Percentiles rank a stretch among this genome's conserved stretches.
Conservation (phyloP, 2,888 invertebrate species). For the Chironomus tentans region DNA sequence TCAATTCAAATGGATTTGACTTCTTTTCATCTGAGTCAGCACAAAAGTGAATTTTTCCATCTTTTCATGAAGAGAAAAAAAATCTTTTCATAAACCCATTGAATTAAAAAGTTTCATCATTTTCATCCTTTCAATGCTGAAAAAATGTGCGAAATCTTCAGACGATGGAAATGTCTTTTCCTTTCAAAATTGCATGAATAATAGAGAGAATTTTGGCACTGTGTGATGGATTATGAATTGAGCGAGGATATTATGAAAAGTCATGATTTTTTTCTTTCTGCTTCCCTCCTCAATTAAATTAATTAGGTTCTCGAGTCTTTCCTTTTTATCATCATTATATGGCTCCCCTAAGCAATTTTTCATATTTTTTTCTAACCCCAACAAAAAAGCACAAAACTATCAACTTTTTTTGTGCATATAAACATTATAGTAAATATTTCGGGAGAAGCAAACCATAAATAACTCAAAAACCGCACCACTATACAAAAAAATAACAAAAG, state of each 20-base stretch:
- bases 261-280: not conserved
- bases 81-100: not conserved
- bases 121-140: not conserved
- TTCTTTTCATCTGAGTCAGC: too few relatives aligned
- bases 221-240: not conserved
- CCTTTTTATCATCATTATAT: not conserved
- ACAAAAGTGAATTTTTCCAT: not conserved
- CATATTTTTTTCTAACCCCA: not conserved
- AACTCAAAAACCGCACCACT: slow-evolving; percentile 6
- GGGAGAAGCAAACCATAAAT: not conserved
- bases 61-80: not conserved
- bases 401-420: not conserved
- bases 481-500: not conserved
- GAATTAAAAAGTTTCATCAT: not conserved
- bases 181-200: too few relatives aligned
- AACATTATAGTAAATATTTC: not conserved
- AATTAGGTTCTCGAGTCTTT: slow-evolving; percentile 15
- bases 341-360: not conserved
- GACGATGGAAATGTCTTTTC: too few relatives aligned
- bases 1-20: too few relatives aligned
- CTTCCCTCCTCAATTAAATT: slow-evolving; percentile 10
- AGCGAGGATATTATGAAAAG: not conserved
- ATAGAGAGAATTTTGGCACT: too few relatives aligned
- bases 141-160: too few relatives aligned
- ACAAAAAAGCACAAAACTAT: not conserved